Evolutionary conservation across 2,888 invertebrate species (phyloP).

Genomic region (Chrysolina haemoptera): DNA sequence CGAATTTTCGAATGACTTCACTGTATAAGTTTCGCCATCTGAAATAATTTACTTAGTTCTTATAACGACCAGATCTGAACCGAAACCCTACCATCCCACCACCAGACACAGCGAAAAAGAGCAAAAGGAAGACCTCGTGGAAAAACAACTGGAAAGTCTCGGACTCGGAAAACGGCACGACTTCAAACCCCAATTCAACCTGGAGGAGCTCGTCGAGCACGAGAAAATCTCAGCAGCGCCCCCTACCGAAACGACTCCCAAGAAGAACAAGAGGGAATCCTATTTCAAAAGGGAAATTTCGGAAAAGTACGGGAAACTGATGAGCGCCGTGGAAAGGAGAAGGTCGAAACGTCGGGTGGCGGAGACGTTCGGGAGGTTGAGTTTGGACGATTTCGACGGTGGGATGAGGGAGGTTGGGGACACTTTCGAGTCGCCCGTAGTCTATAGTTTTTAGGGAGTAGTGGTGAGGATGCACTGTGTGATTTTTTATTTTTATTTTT

Average conservation of each 20-base stretch:
- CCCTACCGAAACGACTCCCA: neutral
- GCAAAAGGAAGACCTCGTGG: conserved; percentile 46
- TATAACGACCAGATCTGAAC: neutral
- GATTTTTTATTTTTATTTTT: conserved; percentile 19
- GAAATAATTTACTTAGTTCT: conserved; percentile 5
- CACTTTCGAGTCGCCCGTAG: conserved; percentile 62
- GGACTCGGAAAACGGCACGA: conserved; percentile 53
- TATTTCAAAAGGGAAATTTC: neutral
- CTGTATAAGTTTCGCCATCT: neutral
- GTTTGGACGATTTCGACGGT: neutral
- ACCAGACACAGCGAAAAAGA: neutral
- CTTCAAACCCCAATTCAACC: neutral
- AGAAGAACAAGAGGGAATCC: neutral
- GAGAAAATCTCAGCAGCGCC: neutral
- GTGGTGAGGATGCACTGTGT: conserved; percentile 23
- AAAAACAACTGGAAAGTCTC: conserved; percentile 58
- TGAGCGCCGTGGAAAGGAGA: neutral
- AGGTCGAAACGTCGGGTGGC: conserved; percentile 1
- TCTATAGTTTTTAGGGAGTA: conserved; percentile 59
- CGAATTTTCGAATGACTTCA: neutral
- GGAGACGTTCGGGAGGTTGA: neutral
- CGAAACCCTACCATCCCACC: neutral
- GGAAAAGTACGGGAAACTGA: neutral
- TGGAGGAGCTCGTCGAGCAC: neutral
- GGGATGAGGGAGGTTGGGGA: conserved; percentile 38